phyloP scores from a whole-genome alignment of 2,797 vertebrate species.

The Pseudochirops cupreus region DNA sequence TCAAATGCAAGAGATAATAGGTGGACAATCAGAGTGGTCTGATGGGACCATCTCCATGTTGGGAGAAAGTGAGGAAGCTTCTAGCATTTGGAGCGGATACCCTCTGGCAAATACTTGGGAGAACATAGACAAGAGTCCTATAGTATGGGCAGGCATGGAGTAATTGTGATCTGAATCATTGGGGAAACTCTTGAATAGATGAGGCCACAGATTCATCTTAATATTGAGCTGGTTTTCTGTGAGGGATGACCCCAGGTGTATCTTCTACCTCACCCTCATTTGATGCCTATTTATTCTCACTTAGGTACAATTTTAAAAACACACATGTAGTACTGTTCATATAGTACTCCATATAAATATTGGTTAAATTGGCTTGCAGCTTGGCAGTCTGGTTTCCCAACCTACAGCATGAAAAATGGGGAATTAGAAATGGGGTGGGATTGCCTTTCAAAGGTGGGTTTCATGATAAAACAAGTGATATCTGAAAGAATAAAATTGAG shows the following conservation, averaged over 20 bases:
- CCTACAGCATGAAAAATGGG: background rate
- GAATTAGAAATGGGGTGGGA: background rate
- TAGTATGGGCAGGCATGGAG: background rate
- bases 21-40: background rate
- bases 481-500: background rate
- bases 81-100: too few relatives aligned
- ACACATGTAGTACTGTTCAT: background rate
- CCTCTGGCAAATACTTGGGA: background rate
- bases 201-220: background rate
- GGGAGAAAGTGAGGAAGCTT: too few relatives aligned
- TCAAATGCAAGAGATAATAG: background rate
- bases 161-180: background rate
- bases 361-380: background rate
- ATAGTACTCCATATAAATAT: background rate
- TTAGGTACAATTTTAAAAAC: background rate
- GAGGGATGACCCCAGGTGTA: background rate
- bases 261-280: background rate
- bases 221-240: background rate
- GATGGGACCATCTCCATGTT: background rate
- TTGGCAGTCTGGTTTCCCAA: background rate
- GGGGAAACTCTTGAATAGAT: background rate
- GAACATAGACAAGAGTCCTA: background rate
- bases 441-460: background rate
- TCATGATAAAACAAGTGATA: background rate
- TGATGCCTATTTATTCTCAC: background rate